Base-by-base conservation (phyloP, 2,113 vertebrate genomes). In the Empidonax alnorum region DNA sequence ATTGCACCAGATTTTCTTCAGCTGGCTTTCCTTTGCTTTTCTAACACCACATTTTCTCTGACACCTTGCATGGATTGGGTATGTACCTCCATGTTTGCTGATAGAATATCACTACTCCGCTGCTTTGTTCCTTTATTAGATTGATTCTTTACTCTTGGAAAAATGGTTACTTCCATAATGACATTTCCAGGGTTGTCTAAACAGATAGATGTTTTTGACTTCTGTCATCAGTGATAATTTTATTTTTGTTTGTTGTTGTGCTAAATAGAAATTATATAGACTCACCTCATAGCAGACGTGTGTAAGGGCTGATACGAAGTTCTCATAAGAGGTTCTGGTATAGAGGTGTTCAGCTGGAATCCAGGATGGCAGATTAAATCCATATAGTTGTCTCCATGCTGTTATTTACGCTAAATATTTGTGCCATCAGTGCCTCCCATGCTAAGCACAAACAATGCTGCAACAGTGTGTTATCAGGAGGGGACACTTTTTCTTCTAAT, bases 21-120 rank as follows among this genome's bases (percentile, higher is more conserved):
- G 15, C 18, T 88, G 24, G 9, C 7, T 19, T 0, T 50, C n/a
- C 14, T 84, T 4, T 3, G 7, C 59, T 19, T 74, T 81, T 65
- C 66, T 72, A 30, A 63, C 27, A 50, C 42, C 33, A 11, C 9
- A 3, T 75, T 82, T 87, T 63, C 69, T 87, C 71, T 41, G 47
- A 5, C 8, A 3, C 6, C 1, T 61, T 53, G 7, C 10, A 3
- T 46, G 44, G 35, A 55, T 42, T 72, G 28, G 18, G 23, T 33
- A 30, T 33, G 2, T 30, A 28, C 5, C 3, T 58, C 22, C 1
- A 0, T 62, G 42, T 41, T 89, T 15, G 12, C 33, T 71, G n/a
- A 4, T 2, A 35, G 13, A 58, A 23, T 67, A 25, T 33, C 10
- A 16, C 8, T 23, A 5, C 25, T 55, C 41, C 56, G 11, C 39